Evolutionary conservation across 2,113 vertebrate species (phyloP), one percentile per base, ranked within the genome.

Genomic region (Thamnaconus septentrionalis): DNA sequence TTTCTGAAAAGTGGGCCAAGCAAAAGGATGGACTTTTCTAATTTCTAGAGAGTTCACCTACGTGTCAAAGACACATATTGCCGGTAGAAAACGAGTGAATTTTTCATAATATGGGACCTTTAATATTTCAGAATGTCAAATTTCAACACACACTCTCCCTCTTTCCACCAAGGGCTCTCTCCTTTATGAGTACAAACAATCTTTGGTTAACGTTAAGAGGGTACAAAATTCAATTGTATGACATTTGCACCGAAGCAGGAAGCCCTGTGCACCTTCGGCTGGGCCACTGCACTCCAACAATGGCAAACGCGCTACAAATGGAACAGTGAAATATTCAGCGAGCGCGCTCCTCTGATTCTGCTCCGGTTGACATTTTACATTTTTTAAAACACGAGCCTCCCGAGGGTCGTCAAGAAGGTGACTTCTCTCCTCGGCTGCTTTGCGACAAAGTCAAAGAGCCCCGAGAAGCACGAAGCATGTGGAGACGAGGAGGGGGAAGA

Each of bases 331-430:
- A 60, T 68, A 64, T 81, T 78, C 62, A 69, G 11, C 41, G 55
- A 73, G 46, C 65, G 71, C 53, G 55, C 72, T 71, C 72, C n/a
- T n/a, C 76, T 78, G 76, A 48, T 73, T 77, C 70, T 42, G 53
- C 64, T 71, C 80, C 65, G 60, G 56, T 61, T 85, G 77, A 79
- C 80, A 79, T 49, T 62, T 80, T 74, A 72, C 45, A 8, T 79
- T 84, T 71, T 51, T 72, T 63, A 66, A 74, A 80, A 81, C 47
- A 82, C 62, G 84, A 85, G 81, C 77, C 79, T 82, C 84, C 61
- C 42, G 67, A 87, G 81, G 83, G 73, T 66, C 69, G 65, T 45
- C 5, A 59, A 76, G 80, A 86, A 84, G 78, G 71, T 84, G 85
- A 83, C 79, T 79, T 78, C 75, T 76, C 61, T 74, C 61, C 65